Conservation (phyloP, 2,113 vertebrate species). For the Chaetura pelagica region DNA sequence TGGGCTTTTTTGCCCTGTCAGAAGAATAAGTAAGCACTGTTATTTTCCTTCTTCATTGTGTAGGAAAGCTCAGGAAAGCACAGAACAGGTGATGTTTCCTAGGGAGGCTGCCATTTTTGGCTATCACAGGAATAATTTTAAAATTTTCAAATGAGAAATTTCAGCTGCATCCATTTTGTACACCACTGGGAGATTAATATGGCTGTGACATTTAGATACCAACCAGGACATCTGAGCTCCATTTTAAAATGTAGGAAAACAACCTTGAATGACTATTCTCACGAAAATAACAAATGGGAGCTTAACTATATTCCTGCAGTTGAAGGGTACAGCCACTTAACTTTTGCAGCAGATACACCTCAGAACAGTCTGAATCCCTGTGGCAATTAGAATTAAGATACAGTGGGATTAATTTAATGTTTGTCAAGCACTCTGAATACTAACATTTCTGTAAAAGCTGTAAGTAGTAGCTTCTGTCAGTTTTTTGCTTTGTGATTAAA, state of each 20-base stretch:
- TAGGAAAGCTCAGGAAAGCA: background rate
- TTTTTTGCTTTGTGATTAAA: slow-evolving; percentile 6
- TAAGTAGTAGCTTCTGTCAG: slow-evolving; percentile 46
- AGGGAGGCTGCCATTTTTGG: background rate
- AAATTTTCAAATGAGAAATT: background rate
- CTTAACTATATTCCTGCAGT: background rate
- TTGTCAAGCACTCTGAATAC: slow-evolving; percentile 35
- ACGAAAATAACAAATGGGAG: background rate
- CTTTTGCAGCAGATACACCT: background rate
- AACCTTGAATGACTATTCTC: background rate
- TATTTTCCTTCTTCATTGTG: background rate
- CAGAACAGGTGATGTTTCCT: background rate
- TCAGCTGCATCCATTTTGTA: background rate
- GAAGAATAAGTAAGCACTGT: background rate
- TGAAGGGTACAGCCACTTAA: background rate
- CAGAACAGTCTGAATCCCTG: background rate
- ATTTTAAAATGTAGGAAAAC: background rate
- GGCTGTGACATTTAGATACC: background rate
- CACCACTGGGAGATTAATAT: background rate
- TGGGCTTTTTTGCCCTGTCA: background rate
- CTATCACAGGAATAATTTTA: background rate
- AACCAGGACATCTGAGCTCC: background rate
- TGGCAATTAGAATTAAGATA: slow-evolving; percentile 50
- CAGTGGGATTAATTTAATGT: slow-evolving; percentile 35
- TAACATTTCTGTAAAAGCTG: background rate